These are phyloP conservation scores for Acromyrmex heyeri DNA, from an alignment of 1,140 invertebrate genomes.

Conservation along the genomic window DNA sequence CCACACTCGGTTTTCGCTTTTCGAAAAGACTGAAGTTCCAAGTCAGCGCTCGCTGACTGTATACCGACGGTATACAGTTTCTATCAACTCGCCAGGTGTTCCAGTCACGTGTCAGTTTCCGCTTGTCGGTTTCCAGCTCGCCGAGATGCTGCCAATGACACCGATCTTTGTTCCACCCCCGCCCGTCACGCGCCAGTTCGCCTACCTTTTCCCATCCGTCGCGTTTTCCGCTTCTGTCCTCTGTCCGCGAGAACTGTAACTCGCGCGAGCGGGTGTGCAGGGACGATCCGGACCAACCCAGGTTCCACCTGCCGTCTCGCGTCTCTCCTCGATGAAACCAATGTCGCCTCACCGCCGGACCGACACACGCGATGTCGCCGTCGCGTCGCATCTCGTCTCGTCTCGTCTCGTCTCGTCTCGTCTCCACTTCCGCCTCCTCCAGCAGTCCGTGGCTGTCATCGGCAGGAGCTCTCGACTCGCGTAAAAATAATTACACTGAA, in stretches of 20 bases:
- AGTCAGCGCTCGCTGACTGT: background rate
- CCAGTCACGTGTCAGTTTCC: conserved; percentile 65
- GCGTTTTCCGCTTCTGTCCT: conserved; percentile 62
- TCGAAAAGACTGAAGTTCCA: background rate
- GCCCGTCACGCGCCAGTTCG: conserved; percentile 26
- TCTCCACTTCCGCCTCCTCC: conserved; percentile 63
- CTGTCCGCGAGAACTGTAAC: conserved; percentile 33
- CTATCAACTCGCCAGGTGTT: conserved; percentile 64
- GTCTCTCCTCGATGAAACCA: conserved; percentile 45
- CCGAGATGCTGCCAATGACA: conserved; percentile 83
- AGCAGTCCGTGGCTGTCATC: conserved; percentile 81
- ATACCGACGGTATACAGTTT: conserved; percentile 50
- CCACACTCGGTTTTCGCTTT: background rate
- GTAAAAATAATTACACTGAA: conserved; percentile 85
- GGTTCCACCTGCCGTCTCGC: conserved; percentile 61
- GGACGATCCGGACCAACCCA: conserved; percentile 19
- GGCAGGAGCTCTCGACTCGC: conserved; percentile 82
- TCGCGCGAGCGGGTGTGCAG: conserved; percentile 24
- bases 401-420: conserved; percentile 26
- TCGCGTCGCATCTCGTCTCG: background rate
- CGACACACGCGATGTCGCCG: conserved; percentile 37
- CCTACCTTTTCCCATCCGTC: conserved; percentile 44
- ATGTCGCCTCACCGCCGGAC: conserved; percentile 70
- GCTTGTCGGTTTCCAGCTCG: conserved; percentile 75
- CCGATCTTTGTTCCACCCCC: conserved; percentile 82